phyloP scores from a whole-genome alignment of 2,113 vertebrate species.

The Calyptommatus sinebrachiatus region DNA sequence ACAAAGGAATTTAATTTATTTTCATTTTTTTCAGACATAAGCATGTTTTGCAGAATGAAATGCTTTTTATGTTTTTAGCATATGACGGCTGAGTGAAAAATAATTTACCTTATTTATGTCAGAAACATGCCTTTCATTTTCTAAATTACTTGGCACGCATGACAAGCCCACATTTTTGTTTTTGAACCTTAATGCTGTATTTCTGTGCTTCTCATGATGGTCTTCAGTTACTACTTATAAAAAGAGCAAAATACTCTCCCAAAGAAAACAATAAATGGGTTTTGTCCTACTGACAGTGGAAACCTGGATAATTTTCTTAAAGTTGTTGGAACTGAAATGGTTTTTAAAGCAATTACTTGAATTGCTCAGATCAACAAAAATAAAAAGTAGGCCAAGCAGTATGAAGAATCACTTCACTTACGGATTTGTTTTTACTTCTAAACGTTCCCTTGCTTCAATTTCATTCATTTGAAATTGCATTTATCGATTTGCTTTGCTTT shows the following conservation, averaged over 20 bases:
- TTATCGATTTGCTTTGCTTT: background rate
- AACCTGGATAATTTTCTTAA: background rate
- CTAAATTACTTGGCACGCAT: background rate
- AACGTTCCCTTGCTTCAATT: background rate
- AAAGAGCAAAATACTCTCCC: background rate
- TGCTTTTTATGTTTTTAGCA: background rate
- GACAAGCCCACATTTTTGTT: background rate
- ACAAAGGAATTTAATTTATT: background rate
- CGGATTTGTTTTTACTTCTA: background rate
- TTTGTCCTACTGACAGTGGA: background rate
- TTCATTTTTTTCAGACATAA: background rate
- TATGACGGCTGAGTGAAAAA: background rate
- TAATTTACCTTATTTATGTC: background rate
- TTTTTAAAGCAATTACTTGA: background rate
- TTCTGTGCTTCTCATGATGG: background rate
- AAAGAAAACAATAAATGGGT: background rate
- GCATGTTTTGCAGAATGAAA: background rate
- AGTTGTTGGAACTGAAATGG: background rate
- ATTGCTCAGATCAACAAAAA: background rate
- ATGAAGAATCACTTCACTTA: background rate
- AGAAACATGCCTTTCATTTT: background rate
- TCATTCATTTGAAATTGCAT: background rate
- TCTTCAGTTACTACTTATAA: background rate
- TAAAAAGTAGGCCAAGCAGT: background rate
- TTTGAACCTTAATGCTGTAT: background rate